Percentiles rank a stretch among this genome's conserved stretches.
Evolutionary conservation across 2,113 vertebrate genomes (phyloP).

Genomic region (Microtus oregoni): DNA sequence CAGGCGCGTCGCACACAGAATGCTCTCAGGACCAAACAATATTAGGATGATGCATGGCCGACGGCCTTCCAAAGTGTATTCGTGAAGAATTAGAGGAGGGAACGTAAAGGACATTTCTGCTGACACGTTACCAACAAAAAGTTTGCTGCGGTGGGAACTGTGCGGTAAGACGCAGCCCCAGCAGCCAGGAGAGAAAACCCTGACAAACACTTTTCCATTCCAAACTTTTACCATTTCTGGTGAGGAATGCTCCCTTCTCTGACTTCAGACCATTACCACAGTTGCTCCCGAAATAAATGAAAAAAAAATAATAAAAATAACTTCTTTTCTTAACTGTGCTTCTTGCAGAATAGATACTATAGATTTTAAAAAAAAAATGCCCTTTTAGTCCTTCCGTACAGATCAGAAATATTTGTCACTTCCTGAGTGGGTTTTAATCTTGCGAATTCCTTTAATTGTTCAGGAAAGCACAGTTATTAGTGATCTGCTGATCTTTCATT

Average conservation of each 20-base stretch:
- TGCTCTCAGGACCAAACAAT: constrained; percentile 68
- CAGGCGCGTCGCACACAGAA: constrained; percentile 69
- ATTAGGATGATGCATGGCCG: constrained; percentile 71
- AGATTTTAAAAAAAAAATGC: constrained; percentile 69
- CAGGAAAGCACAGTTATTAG: constrained; percentile 76
- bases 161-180: neutral
- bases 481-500: constrained; percentile 78
- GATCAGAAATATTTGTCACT: constrained; percentile 67
- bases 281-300: constrained; percentile 60
- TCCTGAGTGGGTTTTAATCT: constrained; percentile 67
- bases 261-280: neutral
- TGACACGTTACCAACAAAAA: constrained; percentile 48
- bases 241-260: neutral
- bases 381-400: constrained; percentile 72
- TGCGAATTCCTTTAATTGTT: constrained; percentile 73
- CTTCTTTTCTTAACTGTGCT: constrained; percentile 46
- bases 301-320: constrained; percentile 61
- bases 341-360: constrained; percentile 19
- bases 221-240: constrained; percentile 19
- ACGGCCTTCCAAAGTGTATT: neutral
- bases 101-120: constrained; percentile 56
- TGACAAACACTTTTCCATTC: neutral
- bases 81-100: constrained; percentile 75
- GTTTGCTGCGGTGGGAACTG: constrained; percentile 40
- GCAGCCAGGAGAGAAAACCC: neutral